Conservation (phyloP, 2,797 vertebrate genomes). For the Simalia tracyae region DNA sequence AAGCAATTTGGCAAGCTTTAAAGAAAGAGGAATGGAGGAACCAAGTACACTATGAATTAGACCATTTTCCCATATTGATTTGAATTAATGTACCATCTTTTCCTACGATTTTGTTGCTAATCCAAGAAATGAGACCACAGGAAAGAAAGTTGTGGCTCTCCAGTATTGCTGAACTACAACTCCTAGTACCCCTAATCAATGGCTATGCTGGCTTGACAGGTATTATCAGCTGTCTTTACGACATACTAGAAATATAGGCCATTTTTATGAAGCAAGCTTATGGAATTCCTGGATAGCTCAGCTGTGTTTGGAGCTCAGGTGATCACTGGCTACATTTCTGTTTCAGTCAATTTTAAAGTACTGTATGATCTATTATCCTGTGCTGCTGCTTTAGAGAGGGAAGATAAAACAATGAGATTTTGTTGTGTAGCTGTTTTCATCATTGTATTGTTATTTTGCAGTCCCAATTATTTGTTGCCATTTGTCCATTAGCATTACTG, state of each 20-base stretch:
- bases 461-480: background rate
- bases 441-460: background rate
- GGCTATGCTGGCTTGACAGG: background rate
- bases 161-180: background rate
- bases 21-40: background rate
- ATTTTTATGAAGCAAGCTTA: background rate
- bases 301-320: background rate
- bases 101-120: background rate
- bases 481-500: background rate
- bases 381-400: background rate
- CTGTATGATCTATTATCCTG: background rate
- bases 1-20: background rate
- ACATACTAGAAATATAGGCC: background rate
- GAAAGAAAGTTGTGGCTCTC: background rate
- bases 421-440: background rate
- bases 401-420: background rate
- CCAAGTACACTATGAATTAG: background rate
- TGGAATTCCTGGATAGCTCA: background rate
- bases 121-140: background rate
- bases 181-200: background rate
- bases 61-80: background rate
- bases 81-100: background rate
- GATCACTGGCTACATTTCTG: background rate
- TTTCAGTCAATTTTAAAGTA: background rate
- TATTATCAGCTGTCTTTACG: background rate